Evolutionary conservation across 2,797 vertebrate species (phyloP).

Genomic region (Phylloscopus collybita): DNA sequence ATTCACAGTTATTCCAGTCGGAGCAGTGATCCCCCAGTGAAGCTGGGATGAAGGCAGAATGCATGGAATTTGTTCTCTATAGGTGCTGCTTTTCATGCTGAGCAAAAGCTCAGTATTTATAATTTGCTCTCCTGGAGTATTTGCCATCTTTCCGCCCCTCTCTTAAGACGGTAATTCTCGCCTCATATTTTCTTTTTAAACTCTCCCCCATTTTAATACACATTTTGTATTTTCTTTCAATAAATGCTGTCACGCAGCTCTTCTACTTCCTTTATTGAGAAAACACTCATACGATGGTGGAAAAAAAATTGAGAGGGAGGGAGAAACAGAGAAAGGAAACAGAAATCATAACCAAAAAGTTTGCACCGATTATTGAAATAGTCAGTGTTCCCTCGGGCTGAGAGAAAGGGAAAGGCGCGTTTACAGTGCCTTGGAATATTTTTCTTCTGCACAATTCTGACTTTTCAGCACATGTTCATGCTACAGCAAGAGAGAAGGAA

Average conservation of each 20-base stretch:
- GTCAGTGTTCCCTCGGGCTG: conserved; percentile 48
- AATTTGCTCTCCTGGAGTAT: neutral
- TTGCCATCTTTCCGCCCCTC: neutral
- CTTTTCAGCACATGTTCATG: conserved; percentile 37
- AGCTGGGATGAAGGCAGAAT: conserved; percentile 32
- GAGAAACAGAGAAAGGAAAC: conserved; percentile 62
- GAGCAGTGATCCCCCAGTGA: conserved; percentile 33
- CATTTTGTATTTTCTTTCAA: conserved; percentile 47
- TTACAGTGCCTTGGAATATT: conserved; percentile 50
- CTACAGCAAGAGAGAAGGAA: neutral
- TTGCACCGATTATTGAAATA: conserved; percentile 56
- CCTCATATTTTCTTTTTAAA: neutral
- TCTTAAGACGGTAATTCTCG: neutral
- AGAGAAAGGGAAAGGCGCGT: conserved; percentile 22
- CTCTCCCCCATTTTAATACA: neutral
- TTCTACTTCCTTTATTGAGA: conserved; percentile 60
- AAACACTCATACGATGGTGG: conserved; percentile 31
- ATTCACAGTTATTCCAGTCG: conserved; percentile 35
- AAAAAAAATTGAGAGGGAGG: conserved; percentile 59
- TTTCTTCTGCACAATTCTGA: conserved; percentile 29
- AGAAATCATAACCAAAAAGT: conserved; percentile 64
- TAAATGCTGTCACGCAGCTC: neutral
- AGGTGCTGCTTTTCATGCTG: neutral
- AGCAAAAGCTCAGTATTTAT: neutral
- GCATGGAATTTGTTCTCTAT: conserved; percentile 4